Percentiles rank a stretch among this genome's conserved stretches.
These are phyloP conservation scores for Xiphorhynchus elegans DNA, from an alignment of 2,113 vertebrate species.

Conservation along the genomic window DNA sequence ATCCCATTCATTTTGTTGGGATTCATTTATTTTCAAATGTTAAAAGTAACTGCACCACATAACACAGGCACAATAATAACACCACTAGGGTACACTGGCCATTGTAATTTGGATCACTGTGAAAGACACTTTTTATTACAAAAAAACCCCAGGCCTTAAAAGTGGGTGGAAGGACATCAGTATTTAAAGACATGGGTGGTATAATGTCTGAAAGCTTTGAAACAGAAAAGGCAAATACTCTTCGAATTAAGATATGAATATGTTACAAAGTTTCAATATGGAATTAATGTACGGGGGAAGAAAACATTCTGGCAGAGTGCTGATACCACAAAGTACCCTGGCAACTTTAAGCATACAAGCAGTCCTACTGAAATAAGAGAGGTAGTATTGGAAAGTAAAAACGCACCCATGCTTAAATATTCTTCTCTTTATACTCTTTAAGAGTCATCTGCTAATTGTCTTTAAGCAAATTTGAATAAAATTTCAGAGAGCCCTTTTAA, in stretches of 20 bases:
- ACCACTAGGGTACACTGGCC: not conserved
- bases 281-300: not conserved
- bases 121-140: not conserved
- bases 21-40: constrained; percentile 12
- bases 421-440: not conserved
- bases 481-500: not conserved
- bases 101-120: not conserved
- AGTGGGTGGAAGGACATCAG: not conserved
- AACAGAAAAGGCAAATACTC: not conserved
- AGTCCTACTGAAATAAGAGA: not conserved
- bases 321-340: not conserved
- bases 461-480: not conserved
- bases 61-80: not conserved
- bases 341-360: not conserved
- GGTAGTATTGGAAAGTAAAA: not conserved
- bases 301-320: not conserved
- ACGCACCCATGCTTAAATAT: not conserved
- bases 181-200: not conserved
- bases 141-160: not conserved
- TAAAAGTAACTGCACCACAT: constrained; percentile 36
- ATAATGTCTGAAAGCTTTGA: not conserved
- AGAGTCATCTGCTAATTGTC: not conserved
- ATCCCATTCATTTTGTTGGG: constrained; percentile 42
- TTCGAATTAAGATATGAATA: not conserved
- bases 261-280: not conserved